Conservation (phyloP, 2,113 vertebrate species). For the Dryoscopus gambensis region DNA sequence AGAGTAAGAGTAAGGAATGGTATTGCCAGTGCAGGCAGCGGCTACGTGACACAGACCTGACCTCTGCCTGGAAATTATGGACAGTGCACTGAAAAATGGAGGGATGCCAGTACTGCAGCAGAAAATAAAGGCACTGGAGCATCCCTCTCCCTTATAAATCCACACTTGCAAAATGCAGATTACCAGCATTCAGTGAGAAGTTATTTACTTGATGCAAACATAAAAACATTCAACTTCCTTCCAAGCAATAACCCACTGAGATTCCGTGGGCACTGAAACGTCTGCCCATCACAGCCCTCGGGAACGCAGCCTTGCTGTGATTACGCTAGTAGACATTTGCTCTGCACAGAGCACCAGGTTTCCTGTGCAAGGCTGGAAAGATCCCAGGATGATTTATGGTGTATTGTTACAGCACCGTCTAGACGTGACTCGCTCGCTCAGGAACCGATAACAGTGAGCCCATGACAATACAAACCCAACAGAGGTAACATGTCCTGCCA, state of each 20-base stretch:
- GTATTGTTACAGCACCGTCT: constrained; percentile 33
- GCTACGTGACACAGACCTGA: neutral
- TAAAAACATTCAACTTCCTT: neutral
- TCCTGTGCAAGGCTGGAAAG: constrained; percentile 11
- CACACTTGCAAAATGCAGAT: neutral
- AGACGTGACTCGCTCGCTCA: constrained; percentile 15
- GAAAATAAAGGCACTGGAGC: neutral
- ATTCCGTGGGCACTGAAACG: neutral
- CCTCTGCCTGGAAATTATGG: neutral
- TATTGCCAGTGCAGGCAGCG: neutral
- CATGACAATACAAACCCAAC: neutral
- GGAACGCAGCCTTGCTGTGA: neutral
- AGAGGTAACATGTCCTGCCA: neutral
- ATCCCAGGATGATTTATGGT: neutral
- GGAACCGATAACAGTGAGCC: constrained; percentile 26
- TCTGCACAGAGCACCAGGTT: neutral
- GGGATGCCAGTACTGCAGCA: neutral
- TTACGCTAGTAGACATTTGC: neutral
- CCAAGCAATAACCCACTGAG: neutral
- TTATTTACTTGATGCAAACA: neutral
- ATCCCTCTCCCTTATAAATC: neutral
- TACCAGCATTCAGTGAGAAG: neutral
- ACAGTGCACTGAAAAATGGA: neutral
- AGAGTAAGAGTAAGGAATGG: neutral
- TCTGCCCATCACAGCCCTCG: accelerated